phyloP scores from a whole-genome alignment of 2,113 vertebrate species.

The Sinosuthora webbiana region DNA sequence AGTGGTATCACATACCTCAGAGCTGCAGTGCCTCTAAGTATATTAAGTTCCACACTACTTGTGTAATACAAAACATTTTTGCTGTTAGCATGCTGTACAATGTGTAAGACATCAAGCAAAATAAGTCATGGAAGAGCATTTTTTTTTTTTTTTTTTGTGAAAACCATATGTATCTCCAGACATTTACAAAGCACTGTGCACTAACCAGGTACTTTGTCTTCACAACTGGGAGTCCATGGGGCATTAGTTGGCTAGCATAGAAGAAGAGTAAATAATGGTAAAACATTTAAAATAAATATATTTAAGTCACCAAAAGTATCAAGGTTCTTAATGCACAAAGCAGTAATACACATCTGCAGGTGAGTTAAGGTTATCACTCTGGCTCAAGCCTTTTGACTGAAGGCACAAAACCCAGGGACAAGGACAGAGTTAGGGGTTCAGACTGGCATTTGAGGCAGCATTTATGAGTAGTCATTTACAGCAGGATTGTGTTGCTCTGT shows the following conservation, averaged over 20 bases:
- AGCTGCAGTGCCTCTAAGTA: background rate
- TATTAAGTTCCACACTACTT: background rate
- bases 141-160: background rate
- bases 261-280: background rate
- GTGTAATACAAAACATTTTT: background rate
- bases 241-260: background rate
- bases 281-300: background rate
- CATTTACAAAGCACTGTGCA: background rate
- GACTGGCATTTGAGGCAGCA: background rate
- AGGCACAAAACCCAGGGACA: background rate
- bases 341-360: background rate
- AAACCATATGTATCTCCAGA: background rate
- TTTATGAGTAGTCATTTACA: background rate
- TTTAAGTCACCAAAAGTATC: background rate
- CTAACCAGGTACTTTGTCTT: background rate
- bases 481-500: background rate
- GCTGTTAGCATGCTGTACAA: background rate
- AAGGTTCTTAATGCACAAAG: background rate
- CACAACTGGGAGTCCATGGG: fast-evolving
- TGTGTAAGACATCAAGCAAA: background rate
- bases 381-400: background rate
- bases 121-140: background rate
- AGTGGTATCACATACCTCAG: background rate
- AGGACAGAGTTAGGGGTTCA: background rate
- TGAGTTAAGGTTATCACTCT: background rate